Percentiles rank a stretch among this genome's conserved stretches.
Conservation (phyloP, 2,888 invertebrate genomes). For the Drosophila bunnanda region DNA sequence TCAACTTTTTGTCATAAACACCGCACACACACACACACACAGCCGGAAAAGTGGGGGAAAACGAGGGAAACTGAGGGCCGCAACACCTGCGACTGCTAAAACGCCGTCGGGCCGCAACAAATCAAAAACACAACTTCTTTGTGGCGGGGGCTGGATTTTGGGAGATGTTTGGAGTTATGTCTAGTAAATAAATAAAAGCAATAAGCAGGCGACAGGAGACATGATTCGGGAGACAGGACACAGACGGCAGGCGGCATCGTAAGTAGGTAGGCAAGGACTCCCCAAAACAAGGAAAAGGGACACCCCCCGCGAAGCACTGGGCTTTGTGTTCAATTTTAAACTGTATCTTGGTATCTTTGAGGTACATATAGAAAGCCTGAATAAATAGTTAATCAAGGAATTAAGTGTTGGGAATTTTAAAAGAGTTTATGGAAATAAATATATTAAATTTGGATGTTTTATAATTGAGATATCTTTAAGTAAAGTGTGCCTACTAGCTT, state of each 20-base stretch:
- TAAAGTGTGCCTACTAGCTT: not conserved
- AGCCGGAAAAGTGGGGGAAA: not conserved
- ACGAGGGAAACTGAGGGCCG: slow-evolving; percentile 45
- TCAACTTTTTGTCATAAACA: slow-evolving; percentile 76
- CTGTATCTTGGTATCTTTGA: not conserved
- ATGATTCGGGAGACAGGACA: slow-evolving; percentile 35
- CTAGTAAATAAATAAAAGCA: slow-evolving; percentile 77
- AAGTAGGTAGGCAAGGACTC: slow-evolving; percentile 59
- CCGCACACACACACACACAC: slow-evolving; percentile 36
- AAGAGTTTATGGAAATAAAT: not conserved
- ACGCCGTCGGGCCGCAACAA: slow-evolving; percentile 62
- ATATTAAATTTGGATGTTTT: not conserved
- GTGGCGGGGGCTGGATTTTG: not conserved
- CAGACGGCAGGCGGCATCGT: slow-evolving; percentile 51
- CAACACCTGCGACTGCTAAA: slow-evolving; percentile 69
- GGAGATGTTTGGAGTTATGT: slow-evolving; percentile 56
- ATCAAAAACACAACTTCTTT: slow-evolving; percentile 55
- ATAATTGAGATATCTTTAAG: not conserved
- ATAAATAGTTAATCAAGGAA: slow-evolving; percentile 2
- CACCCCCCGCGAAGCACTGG: not conserved
- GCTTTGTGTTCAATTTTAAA: slow-evolving; percentile 33
- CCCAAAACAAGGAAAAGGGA: not conserved
- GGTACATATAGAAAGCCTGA: not conserved
- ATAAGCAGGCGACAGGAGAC: slow-evolving; percentile 63
- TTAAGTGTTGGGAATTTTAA: not conserved